Evolutionary conservation across 2,888 invertebrate species (phyloP), one percentile per base, ranked within the genome.

Genomic region (Icerya purchasi): DNA sequence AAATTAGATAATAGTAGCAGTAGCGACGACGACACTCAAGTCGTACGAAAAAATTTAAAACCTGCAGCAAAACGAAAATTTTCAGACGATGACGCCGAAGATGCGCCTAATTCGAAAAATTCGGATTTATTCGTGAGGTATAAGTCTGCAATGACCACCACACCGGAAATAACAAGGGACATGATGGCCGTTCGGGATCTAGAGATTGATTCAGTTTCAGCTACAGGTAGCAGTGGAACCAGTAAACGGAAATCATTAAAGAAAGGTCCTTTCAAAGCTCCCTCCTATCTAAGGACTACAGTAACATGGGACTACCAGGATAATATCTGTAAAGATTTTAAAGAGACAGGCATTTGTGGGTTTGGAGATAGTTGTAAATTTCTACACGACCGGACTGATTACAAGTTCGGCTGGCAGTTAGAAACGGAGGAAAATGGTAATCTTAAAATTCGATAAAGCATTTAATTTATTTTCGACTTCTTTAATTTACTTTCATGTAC

Each of bases 291-390:
- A 10, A 78, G 97, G 62, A 86, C 96, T 1, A 97, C 97, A 0
- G 96, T 98, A 63, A 75, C 97, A 69, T 98, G 98, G 97, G 98
- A 98, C 70, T 98, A 97, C 71, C 96, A 97, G 68, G 98, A 97
- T 0, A 97, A 99, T 69, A 92, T 98, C 61, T 98, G 98, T 72
- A 98, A 98, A 72, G 98, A 99, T 73, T 98, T 90, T 70, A 99
- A 98, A 70, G 98, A 98, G 72, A 98, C 98, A 0, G 98, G 98
- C 0, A 98, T 89, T 73, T 99, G 98, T 75, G 97, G 97, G 0
- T 98, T 98, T 74, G 98, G 98, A 72, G 97, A 99, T 68, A 93
- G 93, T 62, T 99, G 98, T 73, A 99, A 97, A 70, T 99, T 99
- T 73, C 77, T 98, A 63, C 98, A 99, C 73, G 98, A 99, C 71